A percentile compares a stretch with the other conserved stretches of the same genome.
These are phyloP conservation scores for Pollenia labialis DNA, from an alignment of 2,888 invertebrate genomes.

Conservation along the genomic window DNA sequence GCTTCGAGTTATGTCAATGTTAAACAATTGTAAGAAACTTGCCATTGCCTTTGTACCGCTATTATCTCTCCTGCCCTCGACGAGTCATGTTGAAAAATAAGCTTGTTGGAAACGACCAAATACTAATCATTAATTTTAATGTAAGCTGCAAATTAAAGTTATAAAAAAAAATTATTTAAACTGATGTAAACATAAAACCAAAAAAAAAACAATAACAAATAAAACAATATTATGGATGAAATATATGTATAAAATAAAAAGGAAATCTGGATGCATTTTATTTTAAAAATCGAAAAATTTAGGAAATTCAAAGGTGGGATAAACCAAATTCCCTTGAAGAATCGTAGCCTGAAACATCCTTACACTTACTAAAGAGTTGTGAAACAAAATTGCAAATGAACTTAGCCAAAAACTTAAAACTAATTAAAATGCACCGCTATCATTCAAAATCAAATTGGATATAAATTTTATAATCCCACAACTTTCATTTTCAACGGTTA, in stretches of 20 bases:
- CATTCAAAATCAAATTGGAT: constrained; percentile 7
- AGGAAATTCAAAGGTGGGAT: no score
- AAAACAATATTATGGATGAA: constrained; percentile 6
- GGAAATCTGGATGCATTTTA: not conserved
- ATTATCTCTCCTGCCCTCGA: not conserved
- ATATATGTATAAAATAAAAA: constrained; percentile 29
- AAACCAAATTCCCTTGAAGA: no score
- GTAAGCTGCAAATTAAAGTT: constrained; percentile 56
- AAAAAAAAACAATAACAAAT: constrained; percentile 22
- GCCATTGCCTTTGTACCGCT: constrained; percentile 19
- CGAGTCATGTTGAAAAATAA: not conserved
- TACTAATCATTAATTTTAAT: constrained; percentile 54
- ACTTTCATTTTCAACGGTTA: constrained; percentile 52
- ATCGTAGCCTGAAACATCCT: no score
- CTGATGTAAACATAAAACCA: constrained; percentile 27
- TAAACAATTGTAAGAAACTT: constrained; percentile 76
- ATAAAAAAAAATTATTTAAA: constrained; percentile 32
- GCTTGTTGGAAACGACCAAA: constrained; percentile 49
- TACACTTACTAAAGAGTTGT: not conserved
- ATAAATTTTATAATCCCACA: not conserved
- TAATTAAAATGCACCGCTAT: not conserved
- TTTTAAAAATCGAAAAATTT: not conserved
- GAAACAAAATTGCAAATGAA: constrained; percentile 8
- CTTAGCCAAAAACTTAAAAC: not conserved
- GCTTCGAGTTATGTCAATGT: constrained; percentile 81